Base-by-base conservation (phyloP, 2,888 invertebrate species). In the Epistrophe eligans region DNA sequence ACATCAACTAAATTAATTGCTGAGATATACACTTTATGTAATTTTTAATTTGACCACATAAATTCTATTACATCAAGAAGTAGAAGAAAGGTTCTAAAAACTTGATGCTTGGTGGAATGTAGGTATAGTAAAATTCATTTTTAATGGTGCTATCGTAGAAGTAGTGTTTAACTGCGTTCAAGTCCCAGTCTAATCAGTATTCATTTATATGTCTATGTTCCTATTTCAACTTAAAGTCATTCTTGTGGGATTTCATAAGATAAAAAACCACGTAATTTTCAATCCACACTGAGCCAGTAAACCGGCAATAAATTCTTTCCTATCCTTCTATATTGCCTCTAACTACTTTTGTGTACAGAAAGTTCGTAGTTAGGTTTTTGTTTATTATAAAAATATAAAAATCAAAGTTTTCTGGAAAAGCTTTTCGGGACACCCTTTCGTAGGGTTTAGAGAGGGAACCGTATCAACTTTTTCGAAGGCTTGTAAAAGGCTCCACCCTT, bases 21-120 rank as follows among this genome's bases (percentile, higher is more conserved):
- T 24, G 8, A 8, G 28, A 55, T 28, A 52, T 24, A 55, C 28
- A 55, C 7, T 52, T 52, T 55, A 55, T 52, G 24, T 28, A 55
- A 55, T 28, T 55, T 55, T 55, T 55, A 55, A 55, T 52, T 52
- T 24, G 13, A 52, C 5, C 13, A 52, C 24, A 52, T 52, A 52
- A 52, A 52, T 55, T 28, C 15, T 28, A 19, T 13, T 24, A 6
- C 24, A 52, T 13, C 13, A 24, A 24, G 13, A 19, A 55, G 24
- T 4, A 9, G 3, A 28, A 28, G 3, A 28, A 28, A 35, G 35
- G 35, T 9, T 35, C 35, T 35, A 8, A 9, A 7, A 35, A 35
- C 35, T 35, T 35, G 8, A 55, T 24, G 24, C 15, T 7, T 55
- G 6, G 13, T 13, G 7, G 5, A 24, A 52, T 52, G 24, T 24